Evolutionary conservation across 2,113 vertebrate genomes (phyloP), one percentile per base, ranked within the genome.

Genomic region (Alligator mississippiensis): DNA sequence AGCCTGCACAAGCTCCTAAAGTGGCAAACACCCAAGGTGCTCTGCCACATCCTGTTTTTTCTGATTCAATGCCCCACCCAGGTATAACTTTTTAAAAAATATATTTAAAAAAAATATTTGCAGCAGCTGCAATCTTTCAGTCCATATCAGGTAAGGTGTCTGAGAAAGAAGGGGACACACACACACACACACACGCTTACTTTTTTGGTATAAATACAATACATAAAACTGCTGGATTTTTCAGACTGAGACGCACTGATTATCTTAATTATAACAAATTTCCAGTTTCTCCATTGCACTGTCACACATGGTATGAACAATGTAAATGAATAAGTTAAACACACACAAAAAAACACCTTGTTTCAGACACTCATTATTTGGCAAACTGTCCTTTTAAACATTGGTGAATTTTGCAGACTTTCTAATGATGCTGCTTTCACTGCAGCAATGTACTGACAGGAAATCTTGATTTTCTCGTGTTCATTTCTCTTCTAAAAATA

Each of bases 401-500:
- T 70, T 85, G n/a, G 30, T 76, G 58, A 68, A 97, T 85, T 77
- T 72, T 97, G 18, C 77, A 90, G 34, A 97, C 95, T 9, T 47
- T 97, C 93, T 13, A 91, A 34, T 2, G 95, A 83, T 77, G 96
- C 14, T 55, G 93, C 96, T 95, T 97, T 98, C 72, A 96, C n/a
- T 1, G 60, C 63, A 18, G 95, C 95, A 89, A 94, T 75, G 90
- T 97, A 89, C 54, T 92, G 74, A 68, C 95, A 98, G 77, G 80
- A 92, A 92, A 95, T 86, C 6, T 6, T 25, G 55, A 97, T 93
- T 89, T 94, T 96, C 47, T 90, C 18, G 1, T 92, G 95, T 79
- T 98, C 94, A 25, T 98, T 98, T 89, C 97, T 97, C 87, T 91
- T 89, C 97, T 96, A 87, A 19, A 88, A 94, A 21, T 54, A 57